Evolutionary conservation across 2,113 vertebrate genomes (phyloP).

Genomic region (Vireo altiloquus): DNA sequence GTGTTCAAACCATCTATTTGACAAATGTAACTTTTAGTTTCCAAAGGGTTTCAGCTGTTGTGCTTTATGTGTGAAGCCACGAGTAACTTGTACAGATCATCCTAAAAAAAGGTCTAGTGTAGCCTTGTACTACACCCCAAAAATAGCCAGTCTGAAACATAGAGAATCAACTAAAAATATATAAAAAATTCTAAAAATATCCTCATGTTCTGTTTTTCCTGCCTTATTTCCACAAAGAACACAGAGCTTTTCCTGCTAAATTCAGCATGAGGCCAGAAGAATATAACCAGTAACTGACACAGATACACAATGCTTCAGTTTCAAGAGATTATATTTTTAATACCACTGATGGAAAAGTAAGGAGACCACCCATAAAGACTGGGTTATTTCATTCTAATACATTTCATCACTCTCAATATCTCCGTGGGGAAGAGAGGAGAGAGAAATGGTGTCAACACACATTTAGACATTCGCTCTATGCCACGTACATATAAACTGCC

Average conservation of each 20-base stretch:
- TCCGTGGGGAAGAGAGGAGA: background rate
- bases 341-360: background rate
- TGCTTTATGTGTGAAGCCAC: background rate
- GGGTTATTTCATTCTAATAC: background rate
- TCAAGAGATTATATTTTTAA: background rate
- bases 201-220: background rate
- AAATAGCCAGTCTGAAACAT: background rate
- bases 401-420: background rate
- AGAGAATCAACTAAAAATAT: background rate
- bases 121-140: background rate
- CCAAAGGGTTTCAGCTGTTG: background rate
- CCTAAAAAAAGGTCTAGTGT: background rate
- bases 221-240: background rate
- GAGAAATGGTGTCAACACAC: background rate
- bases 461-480: background rate
- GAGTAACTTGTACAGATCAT: background rate
- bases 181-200: background rate
- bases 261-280: background rate
- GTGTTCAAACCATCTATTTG: background rate
- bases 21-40: background rate
- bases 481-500: background rate
- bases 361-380: fast-evolving
- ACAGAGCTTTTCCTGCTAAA: background rate
- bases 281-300: background rate
- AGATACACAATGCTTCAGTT: background rate